Evolutionary conservation across 2,888 invertebrate species (phyloP).

Genomic region (Pheosia tremula): DNA sequence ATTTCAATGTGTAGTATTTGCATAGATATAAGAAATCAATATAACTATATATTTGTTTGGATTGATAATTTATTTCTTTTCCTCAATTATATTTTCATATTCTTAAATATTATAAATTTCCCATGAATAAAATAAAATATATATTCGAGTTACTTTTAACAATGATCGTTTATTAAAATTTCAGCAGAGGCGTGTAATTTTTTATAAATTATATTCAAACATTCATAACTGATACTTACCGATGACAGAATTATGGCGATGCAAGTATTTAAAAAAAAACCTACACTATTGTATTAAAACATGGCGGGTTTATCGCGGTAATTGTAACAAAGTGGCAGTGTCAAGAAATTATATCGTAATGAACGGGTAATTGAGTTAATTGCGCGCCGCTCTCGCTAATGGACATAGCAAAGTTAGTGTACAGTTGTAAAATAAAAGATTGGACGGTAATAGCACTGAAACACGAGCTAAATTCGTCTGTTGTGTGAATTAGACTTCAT

Average conservation of each 20-base stretch:
- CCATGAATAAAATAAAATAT: no score
- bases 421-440: conserved; percentile 17
- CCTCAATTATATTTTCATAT: no score
- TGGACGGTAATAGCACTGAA: not conserved
- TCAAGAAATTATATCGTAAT: conserved; percentile 48
- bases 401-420: conserved; percentile 30
- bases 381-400: conserved; percentile 43
- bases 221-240: not conserved
- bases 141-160: no score
- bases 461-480: not conserved
- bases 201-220: not conserved
- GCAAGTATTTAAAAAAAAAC: conserved; percentile 12
- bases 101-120: no score
- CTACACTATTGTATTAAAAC: conserved; percentile 9
- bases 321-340: conserved; percentile 33
- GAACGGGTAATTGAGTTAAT: conserved; percentile 46
- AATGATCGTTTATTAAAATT: not conserved
- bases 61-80: no score
- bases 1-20: no score
- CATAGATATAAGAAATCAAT: no score
- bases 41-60: no score
- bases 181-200: not conserved
- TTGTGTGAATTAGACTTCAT: not conserved
- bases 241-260: conserved; percentile 15
- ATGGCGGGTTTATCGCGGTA: conserved; percentile 18